phyloP scores from a whole-genome alignment of 2,888 invertebrate species.

The Hoplodrina ambigua region DNA sequence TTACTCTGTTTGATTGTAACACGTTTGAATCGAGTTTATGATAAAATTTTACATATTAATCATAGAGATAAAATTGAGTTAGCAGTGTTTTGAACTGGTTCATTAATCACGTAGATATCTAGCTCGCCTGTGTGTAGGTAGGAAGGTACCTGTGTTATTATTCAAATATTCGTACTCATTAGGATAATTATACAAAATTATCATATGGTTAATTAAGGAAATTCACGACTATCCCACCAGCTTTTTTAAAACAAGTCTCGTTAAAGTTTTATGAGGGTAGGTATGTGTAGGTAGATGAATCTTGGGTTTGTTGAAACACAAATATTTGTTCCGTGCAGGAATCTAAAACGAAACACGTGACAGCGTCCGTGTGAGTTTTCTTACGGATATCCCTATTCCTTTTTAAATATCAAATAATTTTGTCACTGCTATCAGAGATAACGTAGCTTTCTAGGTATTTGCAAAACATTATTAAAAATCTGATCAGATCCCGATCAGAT shows the following conservation, averaged over 20 bases:
- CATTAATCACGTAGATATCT: slow-evolving; percentile 42
- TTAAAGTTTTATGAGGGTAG: neutral
- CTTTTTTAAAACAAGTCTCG: neutral
- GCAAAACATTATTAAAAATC: too few species aligned
- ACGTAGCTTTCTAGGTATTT: too few species aligned
- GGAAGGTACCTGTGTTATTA: neutral
- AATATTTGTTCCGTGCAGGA: too few species aligned
- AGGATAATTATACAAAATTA: slow-evolving; percentile 13
- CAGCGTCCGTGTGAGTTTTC: too few species aligned
- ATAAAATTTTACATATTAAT: slow-evolving; percentile 71
- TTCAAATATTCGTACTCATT: slow-evolving; percentile 5
- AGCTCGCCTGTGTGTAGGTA: neutral
- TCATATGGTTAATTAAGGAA: slow-evolving; percentile 1
- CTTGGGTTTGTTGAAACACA: neutral
- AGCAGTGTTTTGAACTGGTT: slow-evolving; percentile 53
- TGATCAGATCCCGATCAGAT: too few species aligned
- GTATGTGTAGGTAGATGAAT: neutral
- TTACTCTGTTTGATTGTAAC: slow-evolving; percentile 81
- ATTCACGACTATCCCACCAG: neutral
- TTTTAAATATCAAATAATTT: too few species aligned
- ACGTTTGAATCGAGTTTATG: slow-evolving; percentile 79
- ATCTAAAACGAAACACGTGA: too few species aligned
- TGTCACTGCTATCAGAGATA: too few species aligned
- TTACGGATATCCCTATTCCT: too few species aligned
- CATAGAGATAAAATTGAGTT: slow-evolving; percentile 56